Conservation (phyloP, 2,888 invertebrate species). For the Willowsia nigromaculata region DNA sequence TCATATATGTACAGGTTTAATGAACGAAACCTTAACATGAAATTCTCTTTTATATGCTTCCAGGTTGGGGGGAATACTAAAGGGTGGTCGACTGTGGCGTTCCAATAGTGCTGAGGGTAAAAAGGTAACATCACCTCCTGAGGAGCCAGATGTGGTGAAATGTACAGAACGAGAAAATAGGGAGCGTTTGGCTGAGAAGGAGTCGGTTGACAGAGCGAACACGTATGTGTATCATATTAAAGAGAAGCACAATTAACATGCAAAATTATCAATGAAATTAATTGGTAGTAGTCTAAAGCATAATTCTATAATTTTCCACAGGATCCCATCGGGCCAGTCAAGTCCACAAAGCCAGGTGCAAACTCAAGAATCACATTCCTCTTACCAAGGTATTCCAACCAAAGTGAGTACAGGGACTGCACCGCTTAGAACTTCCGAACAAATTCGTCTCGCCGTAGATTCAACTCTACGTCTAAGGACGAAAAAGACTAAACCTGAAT, state of each 20-base stretch:
- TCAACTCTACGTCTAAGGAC: conserved; percentile 82
- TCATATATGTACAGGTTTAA: not conserved
- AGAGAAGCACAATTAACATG: too few relatives aligned
- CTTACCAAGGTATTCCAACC: conserved; percentile 60
- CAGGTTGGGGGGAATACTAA: conserved; percentile 85
- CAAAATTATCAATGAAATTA: too few relatives aligned
- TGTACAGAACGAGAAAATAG: conserved; percentile 78
- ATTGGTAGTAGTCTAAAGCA: too few relatives aligned
- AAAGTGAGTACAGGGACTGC: conserved; percentile 78
- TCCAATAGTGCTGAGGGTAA: conserved; percentile 78
- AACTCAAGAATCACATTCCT: conserved; percentile 61
- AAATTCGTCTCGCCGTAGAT: conserved; percentile 84
- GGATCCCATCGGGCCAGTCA: conserved; percentile 41
- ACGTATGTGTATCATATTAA: conserved; percentile 34
- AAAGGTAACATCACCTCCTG: conserved; percentile 77
- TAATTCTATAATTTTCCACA: not conserved
- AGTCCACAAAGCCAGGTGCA: conserved; percentile 70
- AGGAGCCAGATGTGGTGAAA: conserved; percentile 78
- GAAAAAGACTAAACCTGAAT: conserved; percentile 82
- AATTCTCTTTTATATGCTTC: not conserved
- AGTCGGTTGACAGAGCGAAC: conserved; percentile 55
- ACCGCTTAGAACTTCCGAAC: conserved; percentile 78
- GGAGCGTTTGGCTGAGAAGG: conserved; percentile 75
- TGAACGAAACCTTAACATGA: not conserved
- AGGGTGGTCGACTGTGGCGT: conserved; percentile 88